Evolutionary conservation across 1,140 invertebrate genomes (phyloP), one percentile per base, ranked within the genome.

Genomic region (Delia radicum): DNA sequence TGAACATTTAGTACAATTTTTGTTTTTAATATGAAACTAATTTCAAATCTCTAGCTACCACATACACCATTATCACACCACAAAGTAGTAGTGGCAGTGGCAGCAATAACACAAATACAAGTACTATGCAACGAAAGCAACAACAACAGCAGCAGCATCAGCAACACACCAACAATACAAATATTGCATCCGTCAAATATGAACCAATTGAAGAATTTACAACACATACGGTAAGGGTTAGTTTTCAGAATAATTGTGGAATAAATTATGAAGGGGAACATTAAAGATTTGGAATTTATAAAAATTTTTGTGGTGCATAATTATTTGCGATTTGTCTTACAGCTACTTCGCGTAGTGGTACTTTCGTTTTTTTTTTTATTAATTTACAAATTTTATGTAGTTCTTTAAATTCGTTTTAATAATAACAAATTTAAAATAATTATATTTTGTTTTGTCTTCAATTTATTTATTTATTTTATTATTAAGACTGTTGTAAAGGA

Each of bases 11-110:
- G 13, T 15, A 15, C 71, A 74, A 37, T 65, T 73, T 65, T 15
- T 28, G n/a, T 21, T 67, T 12, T 18, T n/a, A n/a, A n/a, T n/a
- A n/a, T n/a, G n/a, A n/a, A n/a, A n/a, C n/a, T n/a, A n/a, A n/a
- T n/a, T n/a, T n/a, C n/a, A 4, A n/a, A 27, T 7, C 42, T 37
- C 28, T 75, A 82, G 80, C 77, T 82, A 78, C 77, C 79, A 81
- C 82, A 80, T 81, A 77, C 78, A 80, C 82, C 74, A 78, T 78
- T 73, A 81, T 79, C 46, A 78, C 80, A 75, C 72, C 80, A 78
- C 82, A 82, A 24, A 84, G 80, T 74, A 76, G 77, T 76, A 76
- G 63, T 69, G 73, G 76, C 12, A 33, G 77, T 71, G 76, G 79
- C 82, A 55, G 21, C 18, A 73, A n/a, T n/a, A n/a, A n/a, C n/a